Evolutionary conservation across 1,140 invertebrate genomes (phyloP), one percentile per base, ranked within the genome.

Genomic region (Archivesica marissinica): DNA sequence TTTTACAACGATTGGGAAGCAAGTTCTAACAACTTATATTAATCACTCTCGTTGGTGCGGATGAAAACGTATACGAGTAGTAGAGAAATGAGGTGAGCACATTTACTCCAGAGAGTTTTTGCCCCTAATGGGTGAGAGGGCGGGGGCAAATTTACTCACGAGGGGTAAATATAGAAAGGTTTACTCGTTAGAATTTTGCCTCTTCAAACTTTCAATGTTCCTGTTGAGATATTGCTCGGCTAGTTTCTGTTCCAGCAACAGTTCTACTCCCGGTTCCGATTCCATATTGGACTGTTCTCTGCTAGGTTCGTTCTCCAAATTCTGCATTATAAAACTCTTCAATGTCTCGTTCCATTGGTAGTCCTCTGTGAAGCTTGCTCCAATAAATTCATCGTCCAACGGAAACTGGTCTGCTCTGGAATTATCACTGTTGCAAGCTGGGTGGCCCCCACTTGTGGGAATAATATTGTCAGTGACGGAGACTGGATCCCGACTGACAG

Each of bases 241-340:
- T 23, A 78, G 25, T 59, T 78, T 61, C 41, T 78, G 50, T 47
- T 78, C 76, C 35, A 78, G n/a, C 35, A 78, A 33, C n/a, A 59
- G 7, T 39, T 78, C 39, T 0, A 78, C 76, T 13, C 23, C n/a
- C 4, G 56, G 13, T 0, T 39, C 17, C 15, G 33, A 33, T 11
- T 47, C 59, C 23, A 33, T 44, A n/a, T 6, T 23, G 17, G 0
- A 25, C 47, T 41, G 44, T 44, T 64, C 59, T 47, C 28, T 38
- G 41, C 33, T 20, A 25, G 54, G 54, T 47, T 47, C 54, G 35
- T 78, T 41, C 44, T 47, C 35, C 17, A 78, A 30, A 41, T 78
- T 78, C 33, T 78, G 54, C 76, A 78, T 47, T 1, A 78, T 78
- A 41, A 78, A 78, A 64, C 59, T 78, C 41, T 78, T 78, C 59